phyloP scores from a whole-genome alignment of 2,797 vertebrate genomes.

The Anniella stebbinsi region DNA sequence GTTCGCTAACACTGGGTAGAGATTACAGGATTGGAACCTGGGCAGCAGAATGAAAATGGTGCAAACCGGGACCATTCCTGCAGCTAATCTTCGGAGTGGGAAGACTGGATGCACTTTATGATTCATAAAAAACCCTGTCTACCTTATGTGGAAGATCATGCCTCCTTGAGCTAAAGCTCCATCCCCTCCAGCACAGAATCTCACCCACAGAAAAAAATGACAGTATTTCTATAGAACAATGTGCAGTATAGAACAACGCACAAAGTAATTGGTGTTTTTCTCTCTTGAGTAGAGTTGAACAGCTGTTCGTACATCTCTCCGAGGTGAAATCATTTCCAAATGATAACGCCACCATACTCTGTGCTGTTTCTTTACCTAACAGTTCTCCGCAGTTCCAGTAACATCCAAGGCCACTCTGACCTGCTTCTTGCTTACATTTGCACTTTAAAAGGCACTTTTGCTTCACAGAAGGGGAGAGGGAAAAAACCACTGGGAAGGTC shows the following conservation, averaged over 20 bases:
- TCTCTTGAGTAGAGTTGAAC: neutral
- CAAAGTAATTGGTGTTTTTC: neutral
- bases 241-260: neutral
- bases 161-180: neutral
- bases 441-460: too few relatives aligned
- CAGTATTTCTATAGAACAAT: neutral
- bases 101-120: neutral
- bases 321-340: too few relatives aligned
- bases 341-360: too few relatives aligned
- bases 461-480: too few relatives aligned
- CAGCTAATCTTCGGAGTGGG: neutral
- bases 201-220: neutral
- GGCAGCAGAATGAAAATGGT: neutral
- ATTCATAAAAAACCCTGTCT: neutral
- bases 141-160: neutral
- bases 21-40: neutral
- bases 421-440: too few relatives aligned
- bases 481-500: too few relatives aligned
- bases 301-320: too few relatives aligned
- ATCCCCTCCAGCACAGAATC: neutral
- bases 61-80: neutral
- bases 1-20: neutral
- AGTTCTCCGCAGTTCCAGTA: too few relatives aligned
- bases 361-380: too few relatives aligned
- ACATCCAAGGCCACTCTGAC: too few relatives aligned